Base-by-base conservation (phyloP, 2,888 invertebrate species). In the Galeruca laticollis region DNA sequence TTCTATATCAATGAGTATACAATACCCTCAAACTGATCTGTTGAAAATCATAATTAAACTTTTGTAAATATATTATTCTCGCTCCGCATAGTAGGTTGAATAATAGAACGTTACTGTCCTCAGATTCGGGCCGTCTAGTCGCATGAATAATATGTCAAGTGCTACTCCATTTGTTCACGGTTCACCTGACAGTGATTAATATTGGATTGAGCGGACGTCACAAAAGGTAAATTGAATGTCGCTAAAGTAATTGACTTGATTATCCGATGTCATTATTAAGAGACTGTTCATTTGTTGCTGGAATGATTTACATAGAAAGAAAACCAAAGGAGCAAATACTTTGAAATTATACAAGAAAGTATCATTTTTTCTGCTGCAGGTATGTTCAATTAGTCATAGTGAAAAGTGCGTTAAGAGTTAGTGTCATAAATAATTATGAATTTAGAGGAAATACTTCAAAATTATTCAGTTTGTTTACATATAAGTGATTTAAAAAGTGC, bases 381-480 rank as follows among this genome's bases (percentile, higher is more conserved):
- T 49, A 37, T 60, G 49, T 35, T 51, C 47, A 61, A 8, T 49
- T 49, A 61, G 49, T 31, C 20, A 31, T 11, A 13, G n/a, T 57
- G 2, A n/a, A 13, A 35, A 31, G 9, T 31, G 20, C 13, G 9
- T 57, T 33, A 40, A 40, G 10, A 40, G 11, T 1, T 2, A 40
- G 40, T 40, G 1, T 40, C 10, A 40, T 40, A 40, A 40, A 2
- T 11, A 40, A 40, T 2, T n/a, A n/a, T n/a, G n/a, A n/a, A n/a
- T n/a, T n/a, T n/a, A n/a, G n/a, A n/a, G n/a, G n/a, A n/a, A n/a
- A n/a, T n/a, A n/a, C n/a, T n/a, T n/a, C n/a, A n/a, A n/a, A n/a
- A n/a, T n/a, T n/a, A n/a, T n/a, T n/a, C n/a, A n/a, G n/a, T n/a
- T n/a, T n/a, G n/a, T n/a, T n/a, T n/a, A n/a, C n/a, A n/a, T n/a